These are phyloP conservation scores for Chrysodeixis includens DNA, from an alignment of 2,888 invertebrate genomes.

Conservation along the genomic window DNA sequence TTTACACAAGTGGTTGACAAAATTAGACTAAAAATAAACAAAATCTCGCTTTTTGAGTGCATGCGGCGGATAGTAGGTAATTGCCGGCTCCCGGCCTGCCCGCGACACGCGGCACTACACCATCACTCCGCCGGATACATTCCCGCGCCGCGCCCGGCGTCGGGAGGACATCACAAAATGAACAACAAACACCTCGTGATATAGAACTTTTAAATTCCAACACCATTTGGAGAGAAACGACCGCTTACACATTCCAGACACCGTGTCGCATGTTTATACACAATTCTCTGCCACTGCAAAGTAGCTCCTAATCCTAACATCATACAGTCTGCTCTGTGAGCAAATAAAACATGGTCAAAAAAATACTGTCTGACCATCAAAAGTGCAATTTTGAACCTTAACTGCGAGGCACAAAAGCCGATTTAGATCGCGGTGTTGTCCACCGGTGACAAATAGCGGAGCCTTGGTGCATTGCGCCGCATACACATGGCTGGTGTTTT, in stretches of 20 bases:
- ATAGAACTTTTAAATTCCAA: conserved; percentile 44
- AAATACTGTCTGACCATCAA: not conserved
- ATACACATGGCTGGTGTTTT: conserved; percentile 5
- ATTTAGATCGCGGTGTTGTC: conserved; percentile 9
- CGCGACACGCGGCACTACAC: not conserved
- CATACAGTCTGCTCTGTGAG: conserved; percentile 16
- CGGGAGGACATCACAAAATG: conserved; percentile 32
- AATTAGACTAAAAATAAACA: not conserved
- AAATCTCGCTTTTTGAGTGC: not conserved
- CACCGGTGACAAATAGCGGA: conserved; percentile 6
- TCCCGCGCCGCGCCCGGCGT: not conserved
- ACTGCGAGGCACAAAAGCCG: not conserved
- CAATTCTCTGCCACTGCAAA: conserved; percentile 7
- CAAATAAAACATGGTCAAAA: conserved; percentile 10
- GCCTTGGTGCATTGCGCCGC: conserved; percentile 25
- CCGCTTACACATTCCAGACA: conserved; percentile 36
- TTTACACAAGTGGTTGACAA: not conserved
- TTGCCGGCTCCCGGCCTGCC: not conserved
- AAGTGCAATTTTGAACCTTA: conserved; percentile 3
- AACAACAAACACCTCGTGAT: conserved; percentile 46
- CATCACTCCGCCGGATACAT: conserved; percentile 24
- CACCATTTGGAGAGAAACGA: conserved; percentile 18
- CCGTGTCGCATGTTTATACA: conserved; percentile 7
- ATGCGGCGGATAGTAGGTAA: not conserved
- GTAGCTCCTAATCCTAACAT: conserved; percentile 9